phyloP scores from a whole-genome alignment of 2,888 invertebrate genomes.

The Amiota communis region DNA sequence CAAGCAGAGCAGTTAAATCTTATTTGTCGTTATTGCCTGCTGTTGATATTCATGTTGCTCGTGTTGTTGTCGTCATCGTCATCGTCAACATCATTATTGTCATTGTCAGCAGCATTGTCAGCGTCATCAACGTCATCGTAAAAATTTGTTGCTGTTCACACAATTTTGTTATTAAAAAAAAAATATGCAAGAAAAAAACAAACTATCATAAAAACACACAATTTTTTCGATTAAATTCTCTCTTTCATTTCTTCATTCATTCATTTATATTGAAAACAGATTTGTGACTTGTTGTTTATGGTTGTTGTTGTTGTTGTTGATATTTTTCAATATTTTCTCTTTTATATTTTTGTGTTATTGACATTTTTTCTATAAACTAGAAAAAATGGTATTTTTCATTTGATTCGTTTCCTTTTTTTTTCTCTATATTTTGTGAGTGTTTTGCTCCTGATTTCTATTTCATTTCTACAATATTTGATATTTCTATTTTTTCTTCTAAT shows the following conservation, averaged over 20 bases:
- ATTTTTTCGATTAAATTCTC: no score
- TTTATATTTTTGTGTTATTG: no score
- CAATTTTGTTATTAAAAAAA: conserved; percentile 14
- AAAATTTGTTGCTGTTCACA: conserved; percentile 12
- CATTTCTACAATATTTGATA: no score
- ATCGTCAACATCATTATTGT: neutral
- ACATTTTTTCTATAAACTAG: conserved; percentile 9
- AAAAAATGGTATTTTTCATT: conserved; percentile 34
- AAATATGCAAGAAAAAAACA: conserved; percentile 20
- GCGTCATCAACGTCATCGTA: conserved; percentile 27
- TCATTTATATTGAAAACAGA: no score
- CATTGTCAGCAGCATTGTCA: conserved; percentile 31
- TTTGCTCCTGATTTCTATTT: no score
- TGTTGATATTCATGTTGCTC: neutral
- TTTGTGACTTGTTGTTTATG: no score
- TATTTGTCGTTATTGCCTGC: neutral
- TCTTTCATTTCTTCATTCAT: no score
- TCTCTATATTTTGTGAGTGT: no score
- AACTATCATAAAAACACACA: conserved; percentile 32
- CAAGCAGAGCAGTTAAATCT: neutral
- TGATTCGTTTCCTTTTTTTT: no score
- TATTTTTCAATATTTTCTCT: no score
- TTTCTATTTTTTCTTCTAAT: no score
- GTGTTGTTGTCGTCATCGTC: neutral
- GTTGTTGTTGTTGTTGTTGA: no score